Conservation (phyloP, 2,113 vertebrate genomes). For the Tringa solitaria region DNA sequence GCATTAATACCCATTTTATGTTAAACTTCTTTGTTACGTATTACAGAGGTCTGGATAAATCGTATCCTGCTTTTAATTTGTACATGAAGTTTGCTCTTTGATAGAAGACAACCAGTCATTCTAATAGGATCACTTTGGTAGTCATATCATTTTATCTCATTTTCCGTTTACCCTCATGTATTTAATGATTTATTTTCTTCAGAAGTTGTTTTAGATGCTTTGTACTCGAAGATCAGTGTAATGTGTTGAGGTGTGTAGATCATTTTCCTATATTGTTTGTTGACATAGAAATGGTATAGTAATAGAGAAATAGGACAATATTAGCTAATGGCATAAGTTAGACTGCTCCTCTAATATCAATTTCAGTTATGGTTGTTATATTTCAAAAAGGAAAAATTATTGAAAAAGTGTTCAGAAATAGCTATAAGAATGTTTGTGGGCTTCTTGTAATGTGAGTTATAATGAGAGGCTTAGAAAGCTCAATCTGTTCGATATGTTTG, state of each 20-base stretch:
- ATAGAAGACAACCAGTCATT: not conserved
- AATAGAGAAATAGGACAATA: not conserved
- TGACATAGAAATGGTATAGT: not conserved
- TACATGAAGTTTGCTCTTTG: not conserved
- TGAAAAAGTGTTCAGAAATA: constrained; percentile 1
- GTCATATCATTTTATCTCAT: not conserved
- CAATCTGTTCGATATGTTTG: not conserved
- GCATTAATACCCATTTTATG: not conserved
- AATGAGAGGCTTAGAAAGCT: not conserved
- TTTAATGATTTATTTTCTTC: not conserved
- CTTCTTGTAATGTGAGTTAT: not conserved
- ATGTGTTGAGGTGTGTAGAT: not conserved
- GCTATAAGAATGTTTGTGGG: not conserved
- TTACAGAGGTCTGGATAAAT: not conserved
- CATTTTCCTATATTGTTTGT: not conserved
- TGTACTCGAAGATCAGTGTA: not conserved
- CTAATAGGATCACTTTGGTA: not conserved
- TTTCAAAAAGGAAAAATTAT: not conserved
- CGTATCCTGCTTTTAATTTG: not conserved
- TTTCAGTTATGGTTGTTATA: not conserved
- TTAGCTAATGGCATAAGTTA: not conserved
- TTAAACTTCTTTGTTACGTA: not conserved
- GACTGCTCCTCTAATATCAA: not conserved
- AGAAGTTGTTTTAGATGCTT: not conserved
- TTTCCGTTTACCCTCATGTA: not conserved